These are phyloP conservation scores for Amblyjoppa proteus DNA, from an alignment of 2,888 invertebrate species.

Conservation along the genomic window DNA sequence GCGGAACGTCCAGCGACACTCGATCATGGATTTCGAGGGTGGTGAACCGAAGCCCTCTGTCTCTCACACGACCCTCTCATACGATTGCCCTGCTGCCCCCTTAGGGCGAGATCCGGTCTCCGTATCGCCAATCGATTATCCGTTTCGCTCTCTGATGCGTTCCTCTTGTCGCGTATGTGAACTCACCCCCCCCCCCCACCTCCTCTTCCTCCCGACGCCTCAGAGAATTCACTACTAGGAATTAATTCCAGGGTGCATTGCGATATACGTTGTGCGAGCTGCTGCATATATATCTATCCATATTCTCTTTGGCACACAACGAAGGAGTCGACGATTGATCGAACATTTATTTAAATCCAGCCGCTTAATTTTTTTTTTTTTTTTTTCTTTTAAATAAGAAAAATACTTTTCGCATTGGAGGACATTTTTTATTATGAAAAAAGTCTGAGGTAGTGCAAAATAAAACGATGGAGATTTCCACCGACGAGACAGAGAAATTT, in stretches of 20 bases:
- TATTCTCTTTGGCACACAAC: not conserved
- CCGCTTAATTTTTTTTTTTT: too few species aligned
- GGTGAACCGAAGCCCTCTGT: conserved; percentile 57
- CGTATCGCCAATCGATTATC: conserved; percentile 74
- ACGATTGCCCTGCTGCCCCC: conserved; percentile 24
- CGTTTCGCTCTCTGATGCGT: conserved; percentile 61
- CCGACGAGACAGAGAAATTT: too few species aligned
- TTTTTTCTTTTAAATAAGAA: too few species aligned
- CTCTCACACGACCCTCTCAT: conserved; percentile 58
- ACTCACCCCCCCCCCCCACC: not conserved
- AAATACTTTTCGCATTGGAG: too few species aligned
- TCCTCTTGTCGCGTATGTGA: conserved; percentile 27
- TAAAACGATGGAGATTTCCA: too few species aligned
- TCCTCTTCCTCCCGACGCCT: conserved; percentile 2
- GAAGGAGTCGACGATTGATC: not conserved
- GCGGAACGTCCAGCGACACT: conserved; percentile 25
- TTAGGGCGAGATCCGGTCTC: conserved; percentile 70
- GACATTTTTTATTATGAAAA: too few species aligned
- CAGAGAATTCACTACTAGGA: conserved; percentile 33
- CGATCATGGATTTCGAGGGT: conserved; percentile 64
- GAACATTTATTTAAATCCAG: not conserved
- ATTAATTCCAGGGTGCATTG: conserved; percentile 49
- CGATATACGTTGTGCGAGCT: not conserved
- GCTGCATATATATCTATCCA: not conserved
- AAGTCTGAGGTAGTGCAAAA: too few species aligned